Conservation (phyloP, 2,113 vertebrate species). For the Carassius carassius region DNA sequence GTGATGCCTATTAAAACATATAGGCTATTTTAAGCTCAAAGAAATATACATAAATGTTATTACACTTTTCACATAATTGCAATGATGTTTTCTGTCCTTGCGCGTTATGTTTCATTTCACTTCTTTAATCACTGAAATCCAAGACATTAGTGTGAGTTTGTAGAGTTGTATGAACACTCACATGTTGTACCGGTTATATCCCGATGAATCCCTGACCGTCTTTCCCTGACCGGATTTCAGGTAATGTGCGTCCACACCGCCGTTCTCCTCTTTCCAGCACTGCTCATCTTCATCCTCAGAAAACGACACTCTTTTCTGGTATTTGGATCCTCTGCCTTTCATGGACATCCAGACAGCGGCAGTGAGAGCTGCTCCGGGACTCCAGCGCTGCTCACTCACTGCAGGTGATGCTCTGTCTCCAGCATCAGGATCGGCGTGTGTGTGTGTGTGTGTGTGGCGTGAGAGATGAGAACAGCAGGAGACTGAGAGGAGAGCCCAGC, state of each 20-base stretch:
- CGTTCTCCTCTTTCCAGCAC: slow-evolving; percentile 65
- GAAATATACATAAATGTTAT: not conserved
- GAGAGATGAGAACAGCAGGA: not conserved
- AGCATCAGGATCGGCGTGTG: not conserved
- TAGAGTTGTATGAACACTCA: slow-evolving; percentile 54
- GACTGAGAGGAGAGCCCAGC: not conserved
- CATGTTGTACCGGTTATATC: slow-evolving; percentile 52
- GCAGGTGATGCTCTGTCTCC: slow-evolving; percentile 24
- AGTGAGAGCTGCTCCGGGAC: slow-evolving; percentile 22
- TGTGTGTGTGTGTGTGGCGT: not conserved
- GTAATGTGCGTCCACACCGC: slow-evolving; percentile 59
- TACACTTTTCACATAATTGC: not conserved
- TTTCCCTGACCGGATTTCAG: slow-evolving; percentile 46
- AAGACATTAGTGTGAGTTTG: not conserved
- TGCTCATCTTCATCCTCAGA: slow-evolving; percentile 60
- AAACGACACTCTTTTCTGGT: slow-evolving; percentile 56
- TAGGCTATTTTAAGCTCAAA: no score
- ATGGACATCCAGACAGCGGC: slow-evolving; percentile 57
- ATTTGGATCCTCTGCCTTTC: slow-evolving; percentile 50
- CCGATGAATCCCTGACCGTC: slow-evolving; percentile 41
- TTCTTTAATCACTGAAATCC: not conserved
- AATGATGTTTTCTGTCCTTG: not conserved
- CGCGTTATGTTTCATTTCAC: not conserved
- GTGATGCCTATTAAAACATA: no score
- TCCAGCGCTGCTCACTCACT: slow-evolving; percentile 36